phyloP scores from a whole-genome alignment of 2,113 vertebrate species.

The Siniperca chuatsi region DNA sequence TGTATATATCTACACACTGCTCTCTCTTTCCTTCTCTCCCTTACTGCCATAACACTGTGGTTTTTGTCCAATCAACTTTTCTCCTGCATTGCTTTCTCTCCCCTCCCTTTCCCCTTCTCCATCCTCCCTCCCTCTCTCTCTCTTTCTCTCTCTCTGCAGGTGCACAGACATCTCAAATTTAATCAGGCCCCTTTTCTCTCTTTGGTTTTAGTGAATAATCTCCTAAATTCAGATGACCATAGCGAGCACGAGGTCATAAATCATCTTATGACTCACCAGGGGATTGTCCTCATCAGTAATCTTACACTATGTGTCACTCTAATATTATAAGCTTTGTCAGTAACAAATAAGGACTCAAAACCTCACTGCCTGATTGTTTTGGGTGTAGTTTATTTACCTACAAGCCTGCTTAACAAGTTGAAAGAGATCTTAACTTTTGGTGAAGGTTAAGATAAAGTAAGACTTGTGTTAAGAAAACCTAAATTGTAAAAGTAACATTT shows the following conservation, averaged over 20 bases:
- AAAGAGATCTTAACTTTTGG: neutral
- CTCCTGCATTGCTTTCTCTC: neutral
- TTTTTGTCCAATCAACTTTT: constrained; percentile 59
- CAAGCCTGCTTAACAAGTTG: neutral
- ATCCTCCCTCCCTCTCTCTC: neutral
- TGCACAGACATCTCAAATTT: constrained; percentile 52
- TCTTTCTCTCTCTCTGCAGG: constrained; percentile 25
- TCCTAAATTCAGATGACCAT: constrained; percentile 32
- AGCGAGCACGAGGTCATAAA: constrained; percentile 31
- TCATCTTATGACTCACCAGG: constrained; percentile 13
- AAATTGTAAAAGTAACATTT: neutral
- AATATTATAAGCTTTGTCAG: neutral
- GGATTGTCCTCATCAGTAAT: constrained; percentile 11
- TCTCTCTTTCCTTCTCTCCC: neutral
- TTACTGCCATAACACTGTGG: constrained; percentile 5
- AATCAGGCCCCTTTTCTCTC: constrained; percentile 31
- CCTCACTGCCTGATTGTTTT: neutral
- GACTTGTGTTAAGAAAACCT: neutral
- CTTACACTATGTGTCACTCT: neutral
- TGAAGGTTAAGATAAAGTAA: neutral
- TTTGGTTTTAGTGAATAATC: constrained; percentile 45
- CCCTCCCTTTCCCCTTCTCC: neutral
- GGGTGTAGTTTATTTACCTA: neutral
- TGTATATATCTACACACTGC: constrained; percentile 83
- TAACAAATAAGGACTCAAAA: neutral